Percentiles rank a stretch among this genome's conserved stretches.
Evolutionary conservation across 2,113 vertebrate species (phyloP).

Genomic region (Plecotus auritus): DNA sequence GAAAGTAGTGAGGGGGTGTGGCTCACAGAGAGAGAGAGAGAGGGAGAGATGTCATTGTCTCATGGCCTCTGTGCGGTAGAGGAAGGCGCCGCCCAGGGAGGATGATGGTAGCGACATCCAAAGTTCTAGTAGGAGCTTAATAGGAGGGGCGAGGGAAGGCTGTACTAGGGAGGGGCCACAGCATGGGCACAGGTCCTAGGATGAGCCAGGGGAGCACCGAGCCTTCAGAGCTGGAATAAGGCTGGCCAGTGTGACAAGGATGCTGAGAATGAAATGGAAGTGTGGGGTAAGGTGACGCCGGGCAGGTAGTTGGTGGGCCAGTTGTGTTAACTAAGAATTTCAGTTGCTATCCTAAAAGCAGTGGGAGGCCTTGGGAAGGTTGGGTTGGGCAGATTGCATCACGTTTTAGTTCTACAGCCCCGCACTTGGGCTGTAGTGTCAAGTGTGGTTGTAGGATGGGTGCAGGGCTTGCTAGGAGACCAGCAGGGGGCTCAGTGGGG

Average conservation of each 20-base stretch:
- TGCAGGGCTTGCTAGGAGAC: too few relatives aligned
- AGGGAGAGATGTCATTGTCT: rapidly evolving
- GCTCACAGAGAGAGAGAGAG: too few relatives aligned
- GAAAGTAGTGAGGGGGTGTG: not conserved
- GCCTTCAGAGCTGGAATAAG: not conserved
- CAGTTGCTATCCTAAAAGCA: not conserved
- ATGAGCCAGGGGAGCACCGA: not conserved
- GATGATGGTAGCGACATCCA: not conserved
- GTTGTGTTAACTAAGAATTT: not conserved
- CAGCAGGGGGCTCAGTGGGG: not conserved
- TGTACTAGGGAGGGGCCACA: not conserved
- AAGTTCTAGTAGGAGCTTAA: not conserved
- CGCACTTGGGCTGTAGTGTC: not conserved
- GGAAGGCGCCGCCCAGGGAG: not conserved
- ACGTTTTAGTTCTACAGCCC: not conserved
- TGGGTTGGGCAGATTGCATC: not conserved
- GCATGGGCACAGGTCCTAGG: not conserved
- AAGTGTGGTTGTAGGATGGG: not conserved
- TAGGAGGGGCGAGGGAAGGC: too few relatives aligned
- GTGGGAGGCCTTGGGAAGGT: not conserved
- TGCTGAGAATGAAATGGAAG: not conserved
- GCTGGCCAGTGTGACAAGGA: not conserved
- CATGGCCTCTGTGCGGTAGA: not conserved
- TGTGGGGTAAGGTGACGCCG: not conserved
- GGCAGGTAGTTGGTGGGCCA: not conserved